Percentiles rank a stretch among this genome's conserved stretches.
phyloP scores from a whole-genome alignment of 2,113 vertebrate genomes.

The Cacatua alba region DNA sequence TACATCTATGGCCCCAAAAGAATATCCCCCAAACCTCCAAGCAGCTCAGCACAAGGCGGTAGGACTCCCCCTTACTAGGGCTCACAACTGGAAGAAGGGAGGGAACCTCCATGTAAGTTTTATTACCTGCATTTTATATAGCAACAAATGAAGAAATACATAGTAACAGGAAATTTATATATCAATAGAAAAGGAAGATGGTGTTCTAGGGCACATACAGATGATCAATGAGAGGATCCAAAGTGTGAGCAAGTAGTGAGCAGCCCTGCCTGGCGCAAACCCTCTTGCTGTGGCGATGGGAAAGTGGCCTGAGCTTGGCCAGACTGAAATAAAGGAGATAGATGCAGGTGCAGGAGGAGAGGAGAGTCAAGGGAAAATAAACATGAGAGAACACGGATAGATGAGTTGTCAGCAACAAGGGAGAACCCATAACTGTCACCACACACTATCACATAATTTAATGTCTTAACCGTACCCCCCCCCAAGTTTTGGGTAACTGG shows the following conservation, averaged over 20 bases:
- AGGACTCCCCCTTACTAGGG: background rate
- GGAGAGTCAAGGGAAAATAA: background rate
- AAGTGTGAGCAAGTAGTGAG: fast-evolving
- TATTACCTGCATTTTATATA: background rate
- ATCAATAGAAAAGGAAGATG: background rate
- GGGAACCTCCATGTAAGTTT: background rate
- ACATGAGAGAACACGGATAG: fast-evolving
- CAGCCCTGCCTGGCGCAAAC: background rate
- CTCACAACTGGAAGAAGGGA: background rate
- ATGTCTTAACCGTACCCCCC: fast-evolving
- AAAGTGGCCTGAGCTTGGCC: background rate
- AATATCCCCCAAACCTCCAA: background rate
- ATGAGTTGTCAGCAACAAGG: background rate
- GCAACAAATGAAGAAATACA: background rate
- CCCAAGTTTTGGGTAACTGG: background rate
- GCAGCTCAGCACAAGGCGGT: background rate
- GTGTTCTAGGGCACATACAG: background rate
- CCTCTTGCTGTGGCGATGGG: too few relatives aligned
- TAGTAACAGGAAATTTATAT: background rate
- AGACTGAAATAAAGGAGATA: background rate
- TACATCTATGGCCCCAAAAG: background rate
- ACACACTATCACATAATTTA: fast-evolving
- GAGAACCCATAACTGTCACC: background rate
- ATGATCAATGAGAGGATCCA: background rate
- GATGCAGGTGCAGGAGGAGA: background rate